Evolutionary conservation across 2,113 vertebrate species (phyloP), one percentile per base, ranked within the genome.

Genomic region (Xiphophorus hellerii): DNA sequence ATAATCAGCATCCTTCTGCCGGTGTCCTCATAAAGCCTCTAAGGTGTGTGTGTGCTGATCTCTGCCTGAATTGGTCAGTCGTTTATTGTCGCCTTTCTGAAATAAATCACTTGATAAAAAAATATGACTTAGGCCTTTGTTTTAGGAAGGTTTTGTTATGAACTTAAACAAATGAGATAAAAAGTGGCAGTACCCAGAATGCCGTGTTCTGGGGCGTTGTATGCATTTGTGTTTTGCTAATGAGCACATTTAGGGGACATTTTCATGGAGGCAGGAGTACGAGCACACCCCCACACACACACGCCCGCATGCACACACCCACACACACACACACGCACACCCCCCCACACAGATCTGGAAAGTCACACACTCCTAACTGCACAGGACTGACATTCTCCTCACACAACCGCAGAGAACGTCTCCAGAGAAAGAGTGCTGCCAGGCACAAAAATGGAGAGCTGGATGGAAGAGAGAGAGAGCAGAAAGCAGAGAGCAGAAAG

Each of bases 361-460:
- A 51, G 25, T 48, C 77, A 67, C 58, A 74, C 74, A n/a, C 76
- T 62, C 25, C 62, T 48, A 73, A 67, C 81, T 76, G 81, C 83
- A 85, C 81, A 89, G 39, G 60, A 79, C 88, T 91, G 88, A 91
- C 87, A 91, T 88, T 90, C 77, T 87, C 77, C 83, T 88, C 84
- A 74, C 89, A 90, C 80, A 89, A 84, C 84, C 81, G 84, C 87
- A 87, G 76, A 84, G 84, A 75, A 85, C 86, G 64, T 90, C 91
- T 92, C 89, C 88, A 68, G 90, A 93, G 90, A 84, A 90, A 80
- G 80, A 90, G 71, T 79, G 90, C 91, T 91, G 83, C 85, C 79
- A 85, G 89, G 88, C 88, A 87, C 62, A 25, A 84, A 86, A 84
- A 82, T 58, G 74, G 82, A 85, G 81, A 80, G 81, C 54, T 66